phyloP scores from a whole-genome alignment of 2,888 invertebrate genomes.

The Lypha dubia region DNA sequence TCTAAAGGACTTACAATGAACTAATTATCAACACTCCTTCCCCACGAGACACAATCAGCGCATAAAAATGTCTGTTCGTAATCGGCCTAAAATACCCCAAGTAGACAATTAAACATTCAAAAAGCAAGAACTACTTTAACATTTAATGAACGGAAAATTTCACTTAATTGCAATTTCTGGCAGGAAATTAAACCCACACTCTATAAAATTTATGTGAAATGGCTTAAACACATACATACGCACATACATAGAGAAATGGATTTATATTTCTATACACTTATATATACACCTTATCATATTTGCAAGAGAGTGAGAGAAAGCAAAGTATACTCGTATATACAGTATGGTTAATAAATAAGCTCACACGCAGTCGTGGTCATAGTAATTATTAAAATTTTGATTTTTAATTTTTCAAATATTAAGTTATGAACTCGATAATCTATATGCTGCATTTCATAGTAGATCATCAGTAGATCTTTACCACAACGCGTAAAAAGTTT shows the following conservation, averaged over 20 bases:
- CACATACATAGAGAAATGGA: background rate
- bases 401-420: no score
- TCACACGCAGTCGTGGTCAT: no score
- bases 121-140: slow-evolving; percentile 59
- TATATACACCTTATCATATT: background rate
- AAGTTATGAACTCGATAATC: no score
- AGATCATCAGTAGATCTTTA: no score
- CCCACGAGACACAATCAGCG: background rate
- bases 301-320: background rate
- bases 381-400: no score
- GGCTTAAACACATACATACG: background rate
- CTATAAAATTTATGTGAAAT: slow-evolving; percentile 76
- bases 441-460: no score
- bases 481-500: no score
- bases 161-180: slow-evolving; percentile 82
- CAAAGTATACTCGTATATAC: background rate
- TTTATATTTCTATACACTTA: slow-evolving; percentile 1
- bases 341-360: slow-evolving; percentile 7
- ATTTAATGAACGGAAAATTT: slow-evolving; percentile 82
- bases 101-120: slow-evolving; percentile 66
- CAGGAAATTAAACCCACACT: slow-evolving; percentile 78
- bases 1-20: slow-evolving; percentile 29
- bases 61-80: slow-evolving; percentile 44
- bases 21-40: slow-evolving; percentile 65
- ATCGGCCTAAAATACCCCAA: slow-evolving; percentile 69